phyloP scores from a whole-genome alignment of 2,888 invertebrate genomes.

The Muschampia staudingeri region DNA sequence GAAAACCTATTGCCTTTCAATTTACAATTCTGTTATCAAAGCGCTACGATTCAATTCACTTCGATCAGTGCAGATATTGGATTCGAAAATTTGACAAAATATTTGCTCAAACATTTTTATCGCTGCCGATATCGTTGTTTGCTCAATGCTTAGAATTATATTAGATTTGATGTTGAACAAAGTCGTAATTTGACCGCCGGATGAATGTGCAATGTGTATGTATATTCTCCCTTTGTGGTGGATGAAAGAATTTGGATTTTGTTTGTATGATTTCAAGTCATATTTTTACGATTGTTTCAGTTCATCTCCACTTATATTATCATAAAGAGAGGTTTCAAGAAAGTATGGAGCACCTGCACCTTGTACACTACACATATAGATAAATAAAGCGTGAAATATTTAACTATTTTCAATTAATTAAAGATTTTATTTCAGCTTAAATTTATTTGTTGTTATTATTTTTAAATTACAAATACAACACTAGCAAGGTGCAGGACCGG shows the following conservation, averaged over 20 bases:
- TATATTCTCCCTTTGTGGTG: constrained; percentile 60
- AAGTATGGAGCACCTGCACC: too few species aligned
- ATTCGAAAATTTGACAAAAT: constrained; percentile 68
- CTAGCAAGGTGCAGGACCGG: too few species aligned
- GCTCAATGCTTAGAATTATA: constrained; percentile 68
- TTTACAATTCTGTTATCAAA: constrained; percentile 66
- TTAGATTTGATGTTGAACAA: constrained; percentile 70
- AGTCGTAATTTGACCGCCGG: constrained; percentile 65
- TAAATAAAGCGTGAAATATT: not conserved
- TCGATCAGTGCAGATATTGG: constrained; percentile 48
- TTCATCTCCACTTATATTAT: not conserved
- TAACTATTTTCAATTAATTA: too few species aligned
- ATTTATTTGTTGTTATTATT: too few species aligned
- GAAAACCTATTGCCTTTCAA: constrained; percentile 51
- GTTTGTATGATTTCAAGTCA: not conserved
- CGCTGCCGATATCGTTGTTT: constrained; percentile 68
- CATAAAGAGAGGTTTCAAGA: not conserved
- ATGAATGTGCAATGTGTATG: constrained; percentile 68
- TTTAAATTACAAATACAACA: too few species aligned
- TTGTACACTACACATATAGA: not conserved
- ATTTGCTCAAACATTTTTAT: constrained; percentile 72
- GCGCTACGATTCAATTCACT: constrained; percentile 56
- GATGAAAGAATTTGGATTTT: constrained; percentile 45
- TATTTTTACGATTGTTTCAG: not conserved
- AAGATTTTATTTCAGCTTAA: too few species aligned